phyloP scores from a whole-genome alignment of 2,797 vertebrate genomes.

The Chelmon rostratus region DNA sequence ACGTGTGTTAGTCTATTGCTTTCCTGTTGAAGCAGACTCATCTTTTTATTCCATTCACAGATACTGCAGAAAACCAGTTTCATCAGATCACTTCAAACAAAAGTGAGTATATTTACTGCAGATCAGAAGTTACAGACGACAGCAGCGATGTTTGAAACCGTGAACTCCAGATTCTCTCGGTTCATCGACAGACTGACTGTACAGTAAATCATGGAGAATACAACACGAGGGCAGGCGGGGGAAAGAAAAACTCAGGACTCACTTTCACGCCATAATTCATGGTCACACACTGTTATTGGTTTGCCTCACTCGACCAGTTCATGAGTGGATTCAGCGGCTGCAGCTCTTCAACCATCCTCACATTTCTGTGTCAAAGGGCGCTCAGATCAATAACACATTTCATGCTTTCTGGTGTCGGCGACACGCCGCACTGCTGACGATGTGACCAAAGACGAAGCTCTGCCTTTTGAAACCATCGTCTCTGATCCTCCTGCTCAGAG shows the following conservation, averaged over 20 bases:
- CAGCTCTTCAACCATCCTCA: conserved; percentile 19
- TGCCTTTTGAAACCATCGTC: conserved; percentile 20
- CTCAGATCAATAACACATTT: conserved; percentile 68
- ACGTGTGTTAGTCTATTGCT: no score
- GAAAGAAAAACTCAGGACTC: conserved; percentile 16
- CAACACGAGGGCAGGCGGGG: conserved; percentile 8
- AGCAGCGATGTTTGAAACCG: neutral
- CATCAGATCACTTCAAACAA: neutral
- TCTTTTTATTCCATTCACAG: no score
- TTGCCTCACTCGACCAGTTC: conserved; percentile 47
- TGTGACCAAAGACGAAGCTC: neutral
- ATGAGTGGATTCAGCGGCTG: conserved; percentile 28
- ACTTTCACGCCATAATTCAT: conserved; percentile 49
- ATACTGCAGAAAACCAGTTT: neutral
- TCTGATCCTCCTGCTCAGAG: neutral
- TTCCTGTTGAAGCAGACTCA: no score
- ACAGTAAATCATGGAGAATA: conserved; percentile 8
- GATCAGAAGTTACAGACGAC: neutral
- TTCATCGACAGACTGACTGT: neutral
- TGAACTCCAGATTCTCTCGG: neutral
- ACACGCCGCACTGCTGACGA: neutral
- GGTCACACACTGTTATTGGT: conserved; percentile 30
- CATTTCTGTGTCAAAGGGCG: conserved; percentile 28
- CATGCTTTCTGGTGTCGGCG: conserved; percentile 52
- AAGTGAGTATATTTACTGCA: neutral